Base-by-base conservation (phyloP, 2,797 vertebrate genomes). In the Micrastur ruficollis region DNA sequence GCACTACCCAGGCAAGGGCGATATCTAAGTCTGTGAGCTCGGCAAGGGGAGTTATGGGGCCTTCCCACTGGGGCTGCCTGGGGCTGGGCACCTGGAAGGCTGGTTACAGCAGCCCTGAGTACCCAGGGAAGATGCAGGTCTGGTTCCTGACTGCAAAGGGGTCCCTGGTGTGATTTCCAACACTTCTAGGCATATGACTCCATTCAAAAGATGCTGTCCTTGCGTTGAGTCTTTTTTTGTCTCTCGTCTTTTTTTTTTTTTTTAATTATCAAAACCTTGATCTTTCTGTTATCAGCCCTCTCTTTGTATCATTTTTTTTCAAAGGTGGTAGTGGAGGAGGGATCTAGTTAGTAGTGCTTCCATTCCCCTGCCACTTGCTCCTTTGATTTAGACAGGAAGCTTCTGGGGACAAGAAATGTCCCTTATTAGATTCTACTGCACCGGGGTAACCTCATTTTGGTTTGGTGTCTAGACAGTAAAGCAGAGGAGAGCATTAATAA, bases 381-480 rank as follows among this genome's bases (percentile, higher is more conserved):
- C 15, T 11, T 4, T 55, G 61, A 71, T 56, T 85, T 52, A 83
- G 82, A 88, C 65, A 86, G 70, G 76, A 96, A 96, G 50, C 9
- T 86, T 67, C 66, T 36, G 80, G 90, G 66, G 76, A 70, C 80
- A 62, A 86, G 38, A 84, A 90, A 84, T 32, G 34, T 81, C 81
- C 91, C 31, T 79, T 79, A 47, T 79, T 89, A 92, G 34, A 58
- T 66, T 38, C 23, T 44, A 21, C 53, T 66, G 76, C 50, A 42
- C 61, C 21, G 4, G 4, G 36, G 32, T 83, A 95, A 86, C 72
- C 53, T 90, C 66, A 9, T 90, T 88, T 93, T 72, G 53, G 73
- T 86, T 90, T 86, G 66, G 10, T 86, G 75, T 88, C 93, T 94
- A 93, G 95, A 83, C 84, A 86, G 53, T 29, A 71, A 81, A 61